These are phyloP conservation scores for Desoria tigrina DNA, from an alignment of 2,888 invertebrate genomes.

Conservation along the genomic window DNA sequence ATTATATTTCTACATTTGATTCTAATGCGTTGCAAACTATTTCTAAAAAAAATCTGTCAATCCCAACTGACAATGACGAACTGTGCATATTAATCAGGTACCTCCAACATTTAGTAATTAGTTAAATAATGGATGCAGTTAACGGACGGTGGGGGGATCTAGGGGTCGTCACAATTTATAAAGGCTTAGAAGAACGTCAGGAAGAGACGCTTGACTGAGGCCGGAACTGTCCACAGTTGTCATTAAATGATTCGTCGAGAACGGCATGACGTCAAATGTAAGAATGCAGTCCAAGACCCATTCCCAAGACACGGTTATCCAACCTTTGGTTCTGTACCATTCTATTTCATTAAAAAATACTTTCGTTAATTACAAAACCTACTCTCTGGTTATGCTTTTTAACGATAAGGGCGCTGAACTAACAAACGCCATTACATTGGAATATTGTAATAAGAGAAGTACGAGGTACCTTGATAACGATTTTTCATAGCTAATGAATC, in stretches of 20 bases:
- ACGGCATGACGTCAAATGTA: slow-evolving; percentile 35
- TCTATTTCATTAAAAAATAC: slow-evolving; percentile 38
- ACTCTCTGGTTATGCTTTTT: no score
- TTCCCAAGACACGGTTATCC: slow-evolving; percentile 46
- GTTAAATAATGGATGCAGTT: no score
- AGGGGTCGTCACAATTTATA: slow-evolving; percentile 1
- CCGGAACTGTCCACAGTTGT: neutral
- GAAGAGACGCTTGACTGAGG: neutral
- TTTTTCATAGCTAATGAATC: slow-evolving; percentile 21
- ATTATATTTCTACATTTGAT: no score
- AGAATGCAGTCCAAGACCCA: slow-evolving; percentile 50
- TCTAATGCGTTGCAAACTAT: no score
- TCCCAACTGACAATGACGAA: no score
- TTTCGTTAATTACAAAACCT: neutral
- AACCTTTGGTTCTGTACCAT: slow-evolving; percentile 33
- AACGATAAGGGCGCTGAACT: no score
- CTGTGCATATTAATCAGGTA: no score
- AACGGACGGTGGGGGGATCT: no score
- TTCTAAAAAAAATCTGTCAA: no score
- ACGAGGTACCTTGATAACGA: slow-evolving; percentile 41
- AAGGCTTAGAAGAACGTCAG: neutral
- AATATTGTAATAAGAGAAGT: no score
- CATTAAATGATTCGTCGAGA: slow-evolving; percentile 23
- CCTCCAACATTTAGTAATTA: no score
- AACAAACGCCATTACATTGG: no score